A percentile compares a stretch with the other conserved stretches of the same genome.
Evolutionary conservation across 2,888 invertebrate species (phyloP).

Genomic region (Ichneumon xanthorius): DNA sequence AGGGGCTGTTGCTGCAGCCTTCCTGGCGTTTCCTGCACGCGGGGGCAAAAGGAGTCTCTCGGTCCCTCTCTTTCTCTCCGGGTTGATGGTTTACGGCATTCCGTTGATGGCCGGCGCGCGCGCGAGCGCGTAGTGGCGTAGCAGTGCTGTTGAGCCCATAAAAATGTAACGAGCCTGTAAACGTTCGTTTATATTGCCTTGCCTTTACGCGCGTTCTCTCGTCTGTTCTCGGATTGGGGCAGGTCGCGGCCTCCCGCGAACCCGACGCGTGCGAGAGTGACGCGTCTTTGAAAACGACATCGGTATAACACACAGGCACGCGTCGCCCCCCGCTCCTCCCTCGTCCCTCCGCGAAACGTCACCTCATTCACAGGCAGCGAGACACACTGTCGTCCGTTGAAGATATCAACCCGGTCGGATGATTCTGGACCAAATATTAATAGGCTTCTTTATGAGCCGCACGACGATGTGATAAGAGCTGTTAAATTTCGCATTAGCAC

Average conservation of each 20-base stretch:
- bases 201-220: conserved; percentile 78
- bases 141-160: conserved; percentile 84
- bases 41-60: conserved; percentile 54
- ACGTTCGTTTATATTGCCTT: conserved; percentile 85
- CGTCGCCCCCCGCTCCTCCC: not conserved
- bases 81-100: conserved; percentile 84
- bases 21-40: conserved; percentile 54
- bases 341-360: not conserved
- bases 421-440: conserved; percentile 10
- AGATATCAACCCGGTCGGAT: conserved; percentile 26
- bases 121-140: conserved; percentile 76
- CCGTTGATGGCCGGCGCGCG: conserved; percentile 80
- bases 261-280: conserved; percentile 69
- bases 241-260: conserved; percentile 79
- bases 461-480: conserved; percentile 23
- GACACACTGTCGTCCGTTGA: conserved; percentile 18
- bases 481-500: conserved; percentile 13
- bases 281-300: conserved; percentile 74
- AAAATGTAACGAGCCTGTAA: conserved; percentile 85
- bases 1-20: conserved; percentile 58
- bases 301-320: conserved; percentile 49
- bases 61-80: conserved; percentile 57
- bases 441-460: conserved; percentile 44
- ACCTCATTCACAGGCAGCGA: not conserved
- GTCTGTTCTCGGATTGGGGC: conserved; percentile 79